phyloP scores from a whole-genome alignment of 2,888 invertebrate genomes.

The Lasioglossum lativentre region DNA sequence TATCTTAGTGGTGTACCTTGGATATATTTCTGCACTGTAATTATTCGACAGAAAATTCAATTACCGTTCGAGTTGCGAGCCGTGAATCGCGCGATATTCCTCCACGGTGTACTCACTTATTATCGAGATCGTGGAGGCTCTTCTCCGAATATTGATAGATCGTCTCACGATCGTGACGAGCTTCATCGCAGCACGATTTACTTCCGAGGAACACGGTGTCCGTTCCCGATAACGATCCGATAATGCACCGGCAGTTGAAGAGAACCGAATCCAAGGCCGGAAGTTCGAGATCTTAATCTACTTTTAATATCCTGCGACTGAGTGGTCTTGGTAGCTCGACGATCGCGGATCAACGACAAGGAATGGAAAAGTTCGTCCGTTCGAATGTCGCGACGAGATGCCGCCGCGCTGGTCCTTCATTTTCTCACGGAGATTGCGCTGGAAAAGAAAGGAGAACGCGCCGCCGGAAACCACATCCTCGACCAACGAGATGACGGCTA shows the following conservation, averaged over 20 bases:
- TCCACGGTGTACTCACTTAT: neutral
- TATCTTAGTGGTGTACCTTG: neutral
- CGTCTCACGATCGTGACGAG: constrained; percentile 4
- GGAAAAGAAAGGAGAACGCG: constrained; percentile 43
- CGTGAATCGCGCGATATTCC: neutral
- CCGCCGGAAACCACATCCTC: constrained; percentile 31
- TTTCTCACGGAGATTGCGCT: constrained; percentile 70
- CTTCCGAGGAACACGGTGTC: constrained; percentile 11
- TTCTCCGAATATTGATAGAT: constrained; percentile 28
- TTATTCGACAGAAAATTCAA: neutral
- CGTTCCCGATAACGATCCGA: constrained; percentile 33
- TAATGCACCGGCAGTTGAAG: constrained; percentile 28
- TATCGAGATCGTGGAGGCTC: neutral
- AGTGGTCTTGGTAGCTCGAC: constrained; percentile 52
- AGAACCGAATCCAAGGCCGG: constrained; percentile 45
- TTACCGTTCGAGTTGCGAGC: neutral
- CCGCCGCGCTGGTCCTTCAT: constrained; percentile 66
- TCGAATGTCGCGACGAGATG: constrained; percentile 42
- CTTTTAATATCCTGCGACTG: constrained; percentile 77
- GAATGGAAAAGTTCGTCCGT: constrained; percentile 59
- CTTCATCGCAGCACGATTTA: neutral
- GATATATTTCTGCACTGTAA: neutral
- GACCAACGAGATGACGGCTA: constrained; percentile 8
- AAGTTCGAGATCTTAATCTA: constrained; percentile 73
- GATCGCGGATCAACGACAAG: constrained; percentile 60